Conservation (phyloP, 2,888 invertebrate species). For the Xylophagus ater region DNA sequence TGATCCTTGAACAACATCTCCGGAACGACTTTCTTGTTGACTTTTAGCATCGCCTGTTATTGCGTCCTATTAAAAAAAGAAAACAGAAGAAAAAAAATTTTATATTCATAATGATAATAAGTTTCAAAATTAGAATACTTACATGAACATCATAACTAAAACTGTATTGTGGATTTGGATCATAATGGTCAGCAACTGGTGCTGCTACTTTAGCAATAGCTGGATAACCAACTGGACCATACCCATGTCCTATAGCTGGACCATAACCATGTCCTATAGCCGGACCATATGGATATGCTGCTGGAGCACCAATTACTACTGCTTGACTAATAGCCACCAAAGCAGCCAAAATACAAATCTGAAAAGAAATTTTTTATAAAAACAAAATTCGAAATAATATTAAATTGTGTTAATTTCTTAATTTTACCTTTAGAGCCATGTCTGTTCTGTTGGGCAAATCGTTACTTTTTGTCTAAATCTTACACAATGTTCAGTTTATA, state of each 20-base stretch:
- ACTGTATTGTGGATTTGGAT: constrained; percentile 46
- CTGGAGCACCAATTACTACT: constrained; percentile 30
- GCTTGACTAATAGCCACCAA: constrained; percentile 28
- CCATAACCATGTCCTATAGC: constrained; percentile 16
- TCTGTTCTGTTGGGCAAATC: constrained; percentile 33
- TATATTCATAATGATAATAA: too few species aligned
- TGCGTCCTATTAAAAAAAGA: constrained; percentile 29
- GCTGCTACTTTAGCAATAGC: constrained; percentile 30
- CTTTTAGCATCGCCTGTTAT: constrained; percentile 46
- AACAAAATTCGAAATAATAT: not conserved
- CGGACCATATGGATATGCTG: constrained; percentile 21
- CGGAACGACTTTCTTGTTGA: constrained; percentile 44
- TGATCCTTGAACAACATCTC: constrained; percentile 45
- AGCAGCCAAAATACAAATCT: constrained; percentile 26
- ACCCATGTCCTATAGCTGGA: constrained; percentile 2
- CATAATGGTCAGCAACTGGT: constrained; percentile 32
- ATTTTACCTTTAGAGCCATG: constrained; percentile 35
- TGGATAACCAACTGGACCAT: constrained; percentile 12
- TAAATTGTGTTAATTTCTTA: not conserved
- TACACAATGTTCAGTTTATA: constrained; percentile 15
- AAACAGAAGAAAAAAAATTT: not conserved
- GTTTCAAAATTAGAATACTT: constrained; percentile 21
- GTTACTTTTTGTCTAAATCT: constrained; percentile 29
- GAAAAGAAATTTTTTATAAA: constrained; percentile 2
- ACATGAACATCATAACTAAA: constrained; percentile 46